Conservation (phyloP, 2,113 vertebrate genomes). For the Bungarus multicinctus region DNA sequence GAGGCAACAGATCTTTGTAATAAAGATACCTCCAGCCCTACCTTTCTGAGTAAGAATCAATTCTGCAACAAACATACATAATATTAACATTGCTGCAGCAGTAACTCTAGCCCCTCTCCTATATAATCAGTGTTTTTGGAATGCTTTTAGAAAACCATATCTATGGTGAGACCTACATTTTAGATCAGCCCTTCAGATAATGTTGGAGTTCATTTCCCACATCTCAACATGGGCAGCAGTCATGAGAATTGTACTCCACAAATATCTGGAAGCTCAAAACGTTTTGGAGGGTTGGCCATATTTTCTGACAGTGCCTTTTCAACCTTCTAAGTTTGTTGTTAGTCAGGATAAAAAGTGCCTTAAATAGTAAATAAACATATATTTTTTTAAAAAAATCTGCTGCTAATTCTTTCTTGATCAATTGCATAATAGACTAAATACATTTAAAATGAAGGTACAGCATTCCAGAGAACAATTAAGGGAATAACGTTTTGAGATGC, state of each 20-base stretch:
- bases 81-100: neutral
- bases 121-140: neutral
- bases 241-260: neutral
- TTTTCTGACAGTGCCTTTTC: neutral
- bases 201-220: neutral
- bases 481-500: neutral
- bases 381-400: neutral
- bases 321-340: neutral
- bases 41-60: neutral
- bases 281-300: neutral
- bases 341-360: neutral
- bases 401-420: neutral
- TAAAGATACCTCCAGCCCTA: neutral
- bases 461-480: neutral
- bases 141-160: neutral
- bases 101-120: neutral
- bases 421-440: neutral
- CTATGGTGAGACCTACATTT: neutral
- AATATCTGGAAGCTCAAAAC: neutral
- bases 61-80: neutral
- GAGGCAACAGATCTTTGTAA: neutral
- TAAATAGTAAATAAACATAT: neutral
- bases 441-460: neutral
- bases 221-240: neutral
- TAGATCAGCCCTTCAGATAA: neutral